Conservation (phyloP, 1,140 invertebrate species). For the Brachystomella parvula region DNA sequence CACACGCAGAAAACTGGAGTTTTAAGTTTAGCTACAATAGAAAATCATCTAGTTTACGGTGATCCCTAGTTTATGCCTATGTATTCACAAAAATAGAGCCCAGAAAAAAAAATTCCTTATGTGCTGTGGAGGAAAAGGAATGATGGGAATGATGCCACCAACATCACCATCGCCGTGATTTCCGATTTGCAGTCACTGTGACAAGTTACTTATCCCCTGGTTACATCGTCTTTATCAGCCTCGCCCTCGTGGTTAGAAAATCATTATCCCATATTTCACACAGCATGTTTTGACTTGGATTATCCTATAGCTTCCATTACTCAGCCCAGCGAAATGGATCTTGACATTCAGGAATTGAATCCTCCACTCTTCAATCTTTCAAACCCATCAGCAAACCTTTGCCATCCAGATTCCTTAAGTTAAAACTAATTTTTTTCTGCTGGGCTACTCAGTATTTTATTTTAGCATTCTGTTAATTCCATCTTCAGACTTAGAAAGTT, state of each 20-base stretch:
- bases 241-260: slow-evolving; percentile 11
- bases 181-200: background rate
- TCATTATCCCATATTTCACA: slow-evolving; percentile 31
- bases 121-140: background rate
- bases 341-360: background rate
- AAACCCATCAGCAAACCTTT: too few relatives aligned
- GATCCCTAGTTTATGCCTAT: background rate
- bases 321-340: background rate
- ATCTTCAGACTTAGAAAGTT: too few relatives aligned
- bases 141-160: background rate
- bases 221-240: background rate
- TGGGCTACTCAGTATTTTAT: too few relatives aligned
- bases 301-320: background rate
- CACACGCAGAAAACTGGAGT: background rate
- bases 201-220: background rate
- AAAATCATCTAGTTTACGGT: too few relatives aligned
- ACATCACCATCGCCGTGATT: background rate
- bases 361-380: too few relatives aligned
- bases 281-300: slow-evolving; percentile 26
- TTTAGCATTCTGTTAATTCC: too few relatives aligned
- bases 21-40: background rate
- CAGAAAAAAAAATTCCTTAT: background rate
- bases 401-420: too few relatives aligned
- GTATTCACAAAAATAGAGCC: background rate
- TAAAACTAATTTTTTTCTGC: too few relatives aligned